A percentile compares a stretch with the other conserved stretches of the same genome.
Conservation (phyloP, 2,797 vertebrate genomes). For the Rhynchonycteris naso region DNA sequence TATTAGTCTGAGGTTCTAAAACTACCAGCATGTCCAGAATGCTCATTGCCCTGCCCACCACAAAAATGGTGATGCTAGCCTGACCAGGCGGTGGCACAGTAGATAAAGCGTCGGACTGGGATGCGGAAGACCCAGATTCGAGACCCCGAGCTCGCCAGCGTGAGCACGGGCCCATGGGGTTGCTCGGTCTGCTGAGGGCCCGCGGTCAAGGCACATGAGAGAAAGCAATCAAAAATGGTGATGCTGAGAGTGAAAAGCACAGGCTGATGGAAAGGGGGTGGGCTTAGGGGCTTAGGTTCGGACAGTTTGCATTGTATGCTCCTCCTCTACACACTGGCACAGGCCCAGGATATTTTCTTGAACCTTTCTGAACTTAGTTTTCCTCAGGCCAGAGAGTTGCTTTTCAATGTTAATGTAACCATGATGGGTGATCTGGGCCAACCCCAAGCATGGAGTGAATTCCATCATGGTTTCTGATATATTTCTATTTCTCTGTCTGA, state of each 20-base stretch:
- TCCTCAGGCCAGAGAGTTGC: neutral
- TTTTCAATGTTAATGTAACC: neutral
- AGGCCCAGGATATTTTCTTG: neutral
- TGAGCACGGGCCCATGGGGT: no score
- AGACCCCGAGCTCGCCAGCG: no score
- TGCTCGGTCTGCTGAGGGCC: no score
- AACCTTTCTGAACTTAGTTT: neutral
- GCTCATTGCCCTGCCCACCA: neutral
- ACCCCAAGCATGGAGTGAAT: neutral
- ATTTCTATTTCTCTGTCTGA: neutral
- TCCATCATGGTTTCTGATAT: neutral
- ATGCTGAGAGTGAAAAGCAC: no score
- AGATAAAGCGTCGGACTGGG: no score
- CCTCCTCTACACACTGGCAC: neutral
- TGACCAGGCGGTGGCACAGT: no score
- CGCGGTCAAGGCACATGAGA: no score
- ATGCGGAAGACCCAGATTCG: no score
- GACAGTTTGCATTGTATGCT: neutral
- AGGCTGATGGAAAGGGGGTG: accelerated
- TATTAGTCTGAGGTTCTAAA: neutral
- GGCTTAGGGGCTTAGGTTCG: neutral
- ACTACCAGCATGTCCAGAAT: neutral
- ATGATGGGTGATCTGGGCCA: neutral
- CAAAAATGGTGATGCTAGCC: neutral
- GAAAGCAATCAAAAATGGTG: no score